Evolutionary conservation across 2,888 invertebrate genomes (phyloP).

Genomic region (Ophion obscuratus): DNA sequence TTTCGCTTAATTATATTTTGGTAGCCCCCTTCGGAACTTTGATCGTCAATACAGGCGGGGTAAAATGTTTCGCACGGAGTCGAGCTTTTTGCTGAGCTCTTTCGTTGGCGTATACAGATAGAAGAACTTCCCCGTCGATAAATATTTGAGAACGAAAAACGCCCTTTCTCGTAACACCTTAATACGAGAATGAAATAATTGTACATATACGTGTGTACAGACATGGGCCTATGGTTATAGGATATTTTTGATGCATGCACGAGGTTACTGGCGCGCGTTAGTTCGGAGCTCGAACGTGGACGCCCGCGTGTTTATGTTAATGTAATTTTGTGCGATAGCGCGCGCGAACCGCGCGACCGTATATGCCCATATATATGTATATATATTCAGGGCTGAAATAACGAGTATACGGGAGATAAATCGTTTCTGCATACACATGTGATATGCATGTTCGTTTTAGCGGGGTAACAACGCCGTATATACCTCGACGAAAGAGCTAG

Average conservation of each 20-base stretch:
- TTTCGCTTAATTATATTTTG: too few species aligned
- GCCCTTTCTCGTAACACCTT: slow-evolving; percentile 16
- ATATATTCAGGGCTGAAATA: slow-evolving; percentile 57
- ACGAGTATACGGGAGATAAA: slow-evolving; percentile 66
- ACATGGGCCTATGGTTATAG: slow-evolving; percentile 22
- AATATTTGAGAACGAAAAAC: slow-evolving; percentile 12
- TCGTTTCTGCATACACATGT: slow-evolving; percentile 66
- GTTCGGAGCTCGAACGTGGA: slow-evolving; percentile 51
- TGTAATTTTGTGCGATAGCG: slow-evolving; percentile 59
- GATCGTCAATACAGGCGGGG: too few species aligned
- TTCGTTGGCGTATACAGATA: not conserved
- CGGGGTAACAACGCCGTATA: slow-evolving; percentile 43
- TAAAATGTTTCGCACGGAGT: not conserved
- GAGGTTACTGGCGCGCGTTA: slow-evolving; percentile 54
- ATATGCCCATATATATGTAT: slow-evolving; percentile 8
- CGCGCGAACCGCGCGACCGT: slow-evolving; percentile 36
- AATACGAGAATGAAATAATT: slow-evolving; percentile 29
- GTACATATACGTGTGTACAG: slow-evolving; percentile 1
- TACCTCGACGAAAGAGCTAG: slow-evolving; percentile 35
- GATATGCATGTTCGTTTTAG: slow-evolving; percentile 57
- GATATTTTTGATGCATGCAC: slow-evolving; percentile 52
- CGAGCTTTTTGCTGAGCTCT: not conserved
- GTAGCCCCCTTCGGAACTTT: too few species aligned
- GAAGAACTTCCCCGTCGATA: slow-evolving; percentile 2
- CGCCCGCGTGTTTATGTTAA: slow-evolving; percentile 60